phyloP scores from a whole-genome alignment of 2,113 vertebrate species.

The Chitala chitala region DNA sequence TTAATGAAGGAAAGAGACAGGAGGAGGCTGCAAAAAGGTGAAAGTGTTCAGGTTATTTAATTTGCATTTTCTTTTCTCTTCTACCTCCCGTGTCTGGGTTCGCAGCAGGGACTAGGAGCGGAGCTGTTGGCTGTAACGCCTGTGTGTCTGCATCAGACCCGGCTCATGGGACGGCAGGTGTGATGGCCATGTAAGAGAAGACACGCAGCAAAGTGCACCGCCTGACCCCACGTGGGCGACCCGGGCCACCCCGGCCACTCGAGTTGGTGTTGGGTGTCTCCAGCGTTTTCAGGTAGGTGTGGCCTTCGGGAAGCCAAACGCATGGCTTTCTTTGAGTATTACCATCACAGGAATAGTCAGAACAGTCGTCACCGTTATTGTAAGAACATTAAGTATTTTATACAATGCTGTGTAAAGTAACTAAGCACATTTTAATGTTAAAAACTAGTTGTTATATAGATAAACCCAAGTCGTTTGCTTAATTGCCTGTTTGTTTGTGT shows the following conservation, averaged over 20 bases:
- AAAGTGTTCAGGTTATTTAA: constrained; percentile 53
- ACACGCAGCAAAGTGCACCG: constrained; percentile 48
- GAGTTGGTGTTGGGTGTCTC: constrained; percentile 51
- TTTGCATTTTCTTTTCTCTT: constrained; percentile 33
- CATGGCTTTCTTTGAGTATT: neutral
- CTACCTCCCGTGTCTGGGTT: constrained; percentile 1
- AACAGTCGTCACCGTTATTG: neutral
- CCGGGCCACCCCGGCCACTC: constrained; percentile 54
- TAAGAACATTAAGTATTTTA: no score
- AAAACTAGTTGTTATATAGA: no score
- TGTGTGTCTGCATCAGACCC: constrained; percentile 40
- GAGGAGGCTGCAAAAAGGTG: constrained; percentile 52
- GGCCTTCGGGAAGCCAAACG: constrained; percentile 40
- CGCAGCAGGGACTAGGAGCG: constrained; percentile 35
- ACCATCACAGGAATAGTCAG: neutral
- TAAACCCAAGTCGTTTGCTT: no score
- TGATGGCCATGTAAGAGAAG: constrained; percentile 24
- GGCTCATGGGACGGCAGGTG: constrained; percentile 28
- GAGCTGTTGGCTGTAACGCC: constrained; percentile 44
- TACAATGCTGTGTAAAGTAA: no score
- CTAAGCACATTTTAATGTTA: no score
- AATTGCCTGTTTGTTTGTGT: no score
- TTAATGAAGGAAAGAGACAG: constrained; percentile 56
- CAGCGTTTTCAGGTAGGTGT: constrained; percentile 65
- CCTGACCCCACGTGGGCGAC: constrained; percentile 67